Base-by-base conservation (phyloP, 2,888 invertebrate genomes). In the Yponomeuta cagnagella region DNA sequence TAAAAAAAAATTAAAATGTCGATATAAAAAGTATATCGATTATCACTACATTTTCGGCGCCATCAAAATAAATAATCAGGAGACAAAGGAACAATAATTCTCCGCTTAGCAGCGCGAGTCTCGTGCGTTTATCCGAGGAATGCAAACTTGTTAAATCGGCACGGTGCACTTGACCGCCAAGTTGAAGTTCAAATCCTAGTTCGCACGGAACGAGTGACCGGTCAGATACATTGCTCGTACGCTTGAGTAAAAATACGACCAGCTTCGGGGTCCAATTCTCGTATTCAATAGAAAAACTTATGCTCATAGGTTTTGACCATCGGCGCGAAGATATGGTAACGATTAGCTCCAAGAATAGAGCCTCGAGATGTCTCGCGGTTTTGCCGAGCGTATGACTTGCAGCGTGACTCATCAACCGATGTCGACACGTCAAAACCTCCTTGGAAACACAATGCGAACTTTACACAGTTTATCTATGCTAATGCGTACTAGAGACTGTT, bases 101-200 rank as follows among this genome's bases (percentile, higher is more conserved):
- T 58, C 52, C 15, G 52, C 52, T 58, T 15, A 58, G 15, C 15
- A 12, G 52, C 1, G 15, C 52, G 15, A 58, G 52, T 58, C 2
- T 58, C 52, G 52, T 15, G 30, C 64, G 30, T 10, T 64, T 64
- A 31, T 1, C 64, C 23, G 67, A 67, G 10, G 67, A 67, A 67
- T 67, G n/a, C 43, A n/a, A n/a, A 43, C 67, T 67, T 67, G 67
- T 67, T 58, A 37, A 67, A 67, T 67, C 67, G 67, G 52, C 70
- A 74, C 80, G 79, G 81, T 85, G 84, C 80, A 82, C 87, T 88
- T 89, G 87, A 89, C 88, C 86, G 84, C 80, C 73, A 70, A 12
- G 74, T 74, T 71, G 74, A 78, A 82, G 88, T 89, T 89, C 88
- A 89, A 88, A 88, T 86, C 85, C 84, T 83, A 81, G 78, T 78